Base-by-base conservation (phyloP, 2,113 vertebrate genomes). In the Pelobates fuscus region DNA sequence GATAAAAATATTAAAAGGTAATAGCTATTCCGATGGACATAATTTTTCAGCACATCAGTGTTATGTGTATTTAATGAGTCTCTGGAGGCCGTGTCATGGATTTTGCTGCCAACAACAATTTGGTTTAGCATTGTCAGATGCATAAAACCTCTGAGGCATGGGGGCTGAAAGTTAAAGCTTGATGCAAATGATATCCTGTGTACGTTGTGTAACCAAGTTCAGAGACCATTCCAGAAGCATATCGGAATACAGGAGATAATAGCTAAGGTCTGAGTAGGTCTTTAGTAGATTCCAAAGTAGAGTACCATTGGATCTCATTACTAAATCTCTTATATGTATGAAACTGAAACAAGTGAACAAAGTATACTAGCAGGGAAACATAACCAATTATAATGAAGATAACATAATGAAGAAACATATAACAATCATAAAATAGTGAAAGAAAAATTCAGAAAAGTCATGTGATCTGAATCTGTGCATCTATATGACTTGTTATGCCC, bases 21-120 rank as follows among this genome's bases (percentile, higher is more conserved):
- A 62, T 5, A 23, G 18, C n/a, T 43, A 25, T 66, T 77, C 82
- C 81, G 82, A 78, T 54, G 80, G 71, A 82, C 86, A 81, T 43
- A 74, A 71, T 83, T 83, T 81, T 80, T 46, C 71, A 81, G 67
- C 52, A 74, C 75, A 58, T 82, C 79, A 81, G 82, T 15, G 0
- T 78, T 81, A 66, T 81, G 80, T 44, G 0, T 37, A 77, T 89
- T 85, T 86, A 88, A 87, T 83, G 86, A 89, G 80, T 84, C 86
- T 86, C 85, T 78, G 69, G 82, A 85, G 84, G 72, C 71, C 41
- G 0, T 44, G 60, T 43, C 57, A 81, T 71, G 72, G 65, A 67
- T 84, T 87, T 83, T 78, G 46, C 79, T 85, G 85, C 79, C 86
- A 85, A 60, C 41, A 70, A 70, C 20, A 1, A 66, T 69, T 84